A percentile compares a stretch with the other conserved stretches of the same genome.
Conservation (phyloP, 2,113 vertebrate species). For the western clawed frog (Xenopus tropicalis) region UCB_Xtro_10.0 CM004450.2:108565501-108566000, state of each 20-base stretch:
- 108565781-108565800: conserved; percentile 27
- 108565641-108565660: neutral
- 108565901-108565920: conserved; percentile 69
- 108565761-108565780: conserved; percentile 10
- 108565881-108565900: conserved; percentile 62
- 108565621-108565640: conserved; percentile 22
- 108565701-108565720: neutral
- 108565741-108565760: conserved; percentile 8
- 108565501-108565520: too few species aligned
- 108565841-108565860: conserved; percentile 46
- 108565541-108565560: too few species aligned
- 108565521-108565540: too few species aligned
- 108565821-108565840: conserved; percentile 8
- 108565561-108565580: too few species aligned
- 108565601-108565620: neutral
- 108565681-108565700: neutral
- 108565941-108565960: conserved; percentile 5
- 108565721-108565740: conserved; percentile 18
- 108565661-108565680: neutral
- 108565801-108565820: conserved; percentile 9
- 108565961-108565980: neutral
- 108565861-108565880: conserved; percentile 66
- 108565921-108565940: conserved; percentile 53
- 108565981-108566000: conserved; percentile 5
- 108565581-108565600: too few species aligned